Base-by-base conservation (phyloP, 2,113 vertebrate genomes). In the Montifringilla adamsi region DNA sequence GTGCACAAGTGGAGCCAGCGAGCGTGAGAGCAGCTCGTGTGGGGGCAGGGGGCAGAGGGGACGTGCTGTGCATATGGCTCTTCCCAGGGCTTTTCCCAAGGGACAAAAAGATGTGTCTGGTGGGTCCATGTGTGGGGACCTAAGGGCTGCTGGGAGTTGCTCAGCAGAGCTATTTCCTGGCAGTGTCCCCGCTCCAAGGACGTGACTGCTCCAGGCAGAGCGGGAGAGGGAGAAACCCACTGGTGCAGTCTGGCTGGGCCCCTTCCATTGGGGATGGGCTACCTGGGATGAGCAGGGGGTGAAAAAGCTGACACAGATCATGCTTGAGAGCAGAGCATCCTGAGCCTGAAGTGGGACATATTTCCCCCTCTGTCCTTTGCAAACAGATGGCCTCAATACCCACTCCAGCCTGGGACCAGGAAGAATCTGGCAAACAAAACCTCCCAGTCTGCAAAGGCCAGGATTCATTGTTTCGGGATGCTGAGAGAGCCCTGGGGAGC, bases 221-320 rank as follows among this genome's bases (percentile, higher is more conserved):
- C 2, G 0, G 24, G 74, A 89, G 37, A 33, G 59, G 64, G 85
- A 70, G 17, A 49, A 88, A 81, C 27, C 11, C 4, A 0, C 8
- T 28, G 31, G 22, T 15, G 6, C 41, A 35, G 14, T 63, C 49
- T 46, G 86, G 31, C 37, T 33, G 67, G 18, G 27, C 6, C 18
- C 16, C 30, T 81, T 1, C 2, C 23, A 13, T 1, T 1, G 0
- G 16, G 31, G 9, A 64, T 1, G 4, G 58, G 46, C 31, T 70
- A 13, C 20, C 24, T 31, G 41, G 31, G 20, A 7, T 31, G 83
- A 73, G n/a, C 44, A 86, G 41, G 5, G 50, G 9, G 3, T 50
- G 15, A 28, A 69, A 77, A 73, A 77, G 10, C 15, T 47, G n/a
- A 6, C 28, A 20, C 0, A 1, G 59, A 66, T n/a, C 31, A 23